A percentile compares a stretch with the other conserved stretches of the same genome.
Conservation (phyloP, 2,888 invertebrate genomes). For the Phengaris arion region DNA sequence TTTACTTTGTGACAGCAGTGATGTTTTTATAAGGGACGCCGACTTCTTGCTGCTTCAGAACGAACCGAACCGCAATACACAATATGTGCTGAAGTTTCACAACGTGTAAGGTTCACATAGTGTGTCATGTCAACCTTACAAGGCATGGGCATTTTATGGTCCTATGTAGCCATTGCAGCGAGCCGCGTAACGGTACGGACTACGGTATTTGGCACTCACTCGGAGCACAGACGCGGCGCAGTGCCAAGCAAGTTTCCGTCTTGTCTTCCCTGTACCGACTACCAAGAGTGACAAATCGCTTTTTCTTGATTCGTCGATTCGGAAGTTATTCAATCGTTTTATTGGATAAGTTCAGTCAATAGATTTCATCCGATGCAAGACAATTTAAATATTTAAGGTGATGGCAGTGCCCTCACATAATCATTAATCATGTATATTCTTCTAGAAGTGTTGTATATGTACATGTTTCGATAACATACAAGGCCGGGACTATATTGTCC, state of each 20-base stretch:
- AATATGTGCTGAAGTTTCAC: no score
- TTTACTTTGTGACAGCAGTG: no score
- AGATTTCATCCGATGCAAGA: neutral
- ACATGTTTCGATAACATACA: no score
- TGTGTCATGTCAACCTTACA: no score
- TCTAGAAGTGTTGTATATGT: no score
- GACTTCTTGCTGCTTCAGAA: no score
- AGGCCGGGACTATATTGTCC: no score
- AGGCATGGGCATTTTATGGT: neutral
- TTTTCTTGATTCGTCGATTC: conserved; percentile 4
- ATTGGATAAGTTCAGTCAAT: conserved; percentile 24
- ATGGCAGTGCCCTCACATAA: no score
- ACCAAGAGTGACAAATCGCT: conserved; percentile 38
- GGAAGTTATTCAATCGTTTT: conserved; percentile 11
- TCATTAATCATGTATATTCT: no score
- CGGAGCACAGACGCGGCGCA: conserved; percentile 40
- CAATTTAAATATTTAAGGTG: neutral
- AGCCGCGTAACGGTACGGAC: neutral
- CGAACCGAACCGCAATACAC: no score
- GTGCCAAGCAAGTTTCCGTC: conserved; percentile 42
- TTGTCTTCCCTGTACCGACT: conserved; percentile 37
- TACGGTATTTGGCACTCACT: conserved; percentile 41
- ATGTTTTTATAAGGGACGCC: no score
- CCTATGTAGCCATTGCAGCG: neutral
- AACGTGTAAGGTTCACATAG: no score